Conservation (phyloP, 2,888 invertebrate genomes). For the Chloroclystis v-ata region DNA sequence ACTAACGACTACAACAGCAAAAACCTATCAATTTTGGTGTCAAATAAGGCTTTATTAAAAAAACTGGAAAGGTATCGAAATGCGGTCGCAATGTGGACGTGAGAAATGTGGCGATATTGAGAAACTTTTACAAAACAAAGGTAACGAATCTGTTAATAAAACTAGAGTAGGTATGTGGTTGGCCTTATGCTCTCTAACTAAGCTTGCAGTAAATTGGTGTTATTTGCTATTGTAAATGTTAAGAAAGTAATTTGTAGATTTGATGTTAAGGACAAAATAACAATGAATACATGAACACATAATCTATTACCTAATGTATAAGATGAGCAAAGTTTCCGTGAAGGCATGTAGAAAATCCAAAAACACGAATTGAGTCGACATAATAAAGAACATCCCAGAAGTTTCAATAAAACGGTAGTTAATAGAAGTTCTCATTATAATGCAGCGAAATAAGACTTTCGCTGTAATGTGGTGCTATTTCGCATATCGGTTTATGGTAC, state of each 20-base stretch:
- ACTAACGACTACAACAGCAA: conserved; percentile 71
- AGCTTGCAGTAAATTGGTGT: no score
- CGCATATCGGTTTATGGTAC: conserved; percentile 45
- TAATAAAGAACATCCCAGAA: conserved; percentile 33
- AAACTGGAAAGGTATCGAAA: conserved; percentile 41
- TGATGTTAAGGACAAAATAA: no score
- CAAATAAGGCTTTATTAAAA: conserved; percentile 57
- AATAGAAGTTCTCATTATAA: conserved; percentile 13
- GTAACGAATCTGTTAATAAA: neutral
- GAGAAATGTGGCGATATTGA: neutral
- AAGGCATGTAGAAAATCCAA: no score
- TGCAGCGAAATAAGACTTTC: conserved; percentile 32
- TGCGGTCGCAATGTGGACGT: conserved; percentile 5
- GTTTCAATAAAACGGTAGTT: conserved; percentile 40
- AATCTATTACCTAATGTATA: no score
- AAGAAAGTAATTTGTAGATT: no score
- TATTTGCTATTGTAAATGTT: no score
- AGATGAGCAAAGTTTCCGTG: no score
- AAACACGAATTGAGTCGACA: neutral
- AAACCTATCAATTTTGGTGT: conserved; percentile 66
- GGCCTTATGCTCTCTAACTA: no score
- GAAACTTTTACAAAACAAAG: neutral
- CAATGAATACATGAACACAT: no score
- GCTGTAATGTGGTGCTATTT: conserved; percentile 36
- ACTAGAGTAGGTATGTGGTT: neutral